Percentiles rank a stretch among this genome's conserved stretches.
phyloP scores from a whole-genome alignment of 1,140 invertebrate genomes.

The Drosophila dunni region DNA sequence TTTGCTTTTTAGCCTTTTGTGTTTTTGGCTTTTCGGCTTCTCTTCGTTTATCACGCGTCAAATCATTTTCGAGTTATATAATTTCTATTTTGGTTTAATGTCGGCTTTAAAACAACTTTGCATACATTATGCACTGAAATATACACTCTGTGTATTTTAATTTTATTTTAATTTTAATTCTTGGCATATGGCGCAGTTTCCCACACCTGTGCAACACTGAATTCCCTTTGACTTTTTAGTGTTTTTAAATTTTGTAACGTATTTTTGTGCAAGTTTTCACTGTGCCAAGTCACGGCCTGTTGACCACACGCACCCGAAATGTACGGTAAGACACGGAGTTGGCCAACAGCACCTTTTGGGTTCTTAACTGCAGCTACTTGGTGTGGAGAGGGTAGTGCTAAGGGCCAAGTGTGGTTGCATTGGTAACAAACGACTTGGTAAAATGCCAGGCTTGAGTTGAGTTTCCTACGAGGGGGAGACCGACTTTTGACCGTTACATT shows the following conservation, averaged over 20 bases:
- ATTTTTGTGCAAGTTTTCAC: constrained; percentile 65
- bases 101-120: constrained; percentile 71
- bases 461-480: background rate
- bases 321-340: constrained; percentile 43
- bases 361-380: background rate
- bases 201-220: constrained; percentile 53
- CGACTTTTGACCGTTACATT: constrained; percentile 11
- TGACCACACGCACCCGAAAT: constrained; percentile 46
- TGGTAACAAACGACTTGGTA: constrained; percentile 8
- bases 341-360: constrained; percentile 1
- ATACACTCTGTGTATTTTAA: constrained; percentile 7
- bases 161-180: constrained; percentile 54
- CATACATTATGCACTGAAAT: constrained; percentile 49
- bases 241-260: constrained; percentile 61
- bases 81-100: constrained; percentile 34
- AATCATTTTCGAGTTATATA: constrained; percentile 50
- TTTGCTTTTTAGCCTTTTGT: constrained; percentile 2
- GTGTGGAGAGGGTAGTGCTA: constrained; percentile 4
- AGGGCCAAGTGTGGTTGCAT: constrained; percentile 6
- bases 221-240: background rate
- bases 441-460: constrained; percentile 7
- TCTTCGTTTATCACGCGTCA: constrained; percentile 54
- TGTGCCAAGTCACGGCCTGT: constrained; percentile 49
- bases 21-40: constrained; percentile 48
- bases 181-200: constrained; percentile 15